Conservation (phyloP, 2,888 invertebrate genomes). For the Euspilapteryx auroguttella region DNA sequence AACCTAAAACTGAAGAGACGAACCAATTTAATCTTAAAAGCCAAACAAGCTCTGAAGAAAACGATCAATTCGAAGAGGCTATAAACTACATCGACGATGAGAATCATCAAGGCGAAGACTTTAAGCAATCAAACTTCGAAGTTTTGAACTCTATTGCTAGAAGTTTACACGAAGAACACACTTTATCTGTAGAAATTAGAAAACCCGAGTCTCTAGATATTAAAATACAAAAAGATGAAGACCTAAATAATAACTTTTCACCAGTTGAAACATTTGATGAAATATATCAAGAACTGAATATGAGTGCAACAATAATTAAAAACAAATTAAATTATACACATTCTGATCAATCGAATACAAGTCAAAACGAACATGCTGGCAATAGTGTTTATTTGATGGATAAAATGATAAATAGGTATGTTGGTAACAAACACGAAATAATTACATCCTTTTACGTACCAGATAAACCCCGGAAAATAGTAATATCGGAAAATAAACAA, state of each 20-base stretch:
- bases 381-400: too few species aligned
- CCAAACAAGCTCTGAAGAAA: constrained; percentile 47
- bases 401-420: too few species aligned
- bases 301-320: constrained; percentile 6
- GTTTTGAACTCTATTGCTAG: constrained; percentile 46
- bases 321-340: too few species aligned
- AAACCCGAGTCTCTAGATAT: constrained; percentile 6
- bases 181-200: constrained; percentile 19
- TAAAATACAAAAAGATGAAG: constrained; percentile 15
- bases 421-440: constrained; percentile 1
- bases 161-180: constrained; percentile 41
- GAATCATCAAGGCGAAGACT: constrained; percentile 31
- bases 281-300: constrained; percentile 38
- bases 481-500: constrained; percentile 7
- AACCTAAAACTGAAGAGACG: too few species aligned
- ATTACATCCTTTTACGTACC: too few species aligned
- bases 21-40: too few species aligned
- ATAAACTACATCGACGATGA: constrained; percentile 43
- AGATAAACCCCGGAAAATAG: constrained; percentile 8
- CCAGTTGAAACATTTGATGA: constrained; percentile 43
- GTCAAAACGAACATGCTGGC: too few species aligned
- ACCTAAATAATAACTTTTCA: constrained; percentile 34
- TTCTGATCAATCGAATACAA: too few species aligned
- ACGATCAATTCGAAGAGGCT: constrained; percentile 51
- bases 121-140: constrained; percentile 39